A percentile compares a stretch with the other conserved stretches of the same genome.
Evolutionary conservation across 1,140 invertebrate species (phyloP).

Genomic region (Lordiphosa clarofinis): DNA sequence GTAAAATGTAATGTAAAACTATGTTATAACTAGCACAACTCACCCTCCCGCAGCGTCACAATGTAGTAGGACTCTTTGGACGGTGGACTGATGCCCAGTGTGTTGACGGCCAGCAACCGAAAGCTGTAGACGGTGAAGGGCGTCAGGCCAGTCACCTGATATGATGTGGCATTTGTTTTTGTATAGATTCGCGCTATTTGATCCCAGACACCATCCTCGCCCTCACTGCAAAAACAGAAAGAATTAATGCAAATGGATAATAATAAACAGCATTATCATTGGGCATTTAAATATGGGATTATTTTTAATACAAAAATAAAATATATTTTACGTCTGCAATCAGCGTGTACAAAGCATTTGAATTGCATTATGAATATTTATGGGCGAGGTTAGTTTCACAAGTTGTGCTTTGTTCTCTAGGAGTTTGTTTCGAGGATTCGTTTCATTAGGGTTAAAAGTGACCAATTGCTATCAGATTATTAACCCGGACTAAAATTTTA

Average conservation of each 20-base stretch:
- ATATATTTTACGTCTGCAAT: constrained; percentile 34
- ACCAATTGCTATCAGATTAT: too few relatives aligned
- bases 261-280: constrained; percentile 7
- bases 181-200: constrained; percentile 84
- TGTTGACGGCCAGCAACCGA: constrained; percentile 86
- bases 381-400: constrained; percentile 8
- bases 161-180: constrained; percentile 84
- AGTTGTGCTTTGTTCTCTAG: too few relatives aligned
- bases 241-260: neutral
- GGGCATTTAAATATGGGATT: neutral
- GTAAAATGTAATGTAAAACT: constrained; percentile 49
- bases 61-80: constrained; percentile 89
- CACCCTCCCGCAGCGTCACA: constrained; percentile 88
- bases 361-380: constrained; percentile 65
- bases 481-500: too few relatives aligned
- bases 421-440: too few relatives aligned
- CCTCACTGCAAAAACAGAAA: constrained; percentile 82
- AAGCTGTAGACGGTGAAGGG: constrained; percentile 90
- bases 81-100: constrained; percentile 85
- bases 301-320: constrained; percentile 1
- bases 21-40: constrained; percentile 22
- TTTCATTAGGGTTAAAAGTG: too few relatives aligned
- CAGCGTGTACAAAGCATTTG: constrained; percentile 25
- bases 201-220: constrained; percentile 85
- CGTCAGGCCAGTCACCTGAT: constrained; percentile 84